Percentiles rank a stretch among this genome's conserved stretches.
Conservation (phyloP, 30 jellyfish, hydroid and myxozoan genomes). For the Cassiopea xamachana region DNA sequence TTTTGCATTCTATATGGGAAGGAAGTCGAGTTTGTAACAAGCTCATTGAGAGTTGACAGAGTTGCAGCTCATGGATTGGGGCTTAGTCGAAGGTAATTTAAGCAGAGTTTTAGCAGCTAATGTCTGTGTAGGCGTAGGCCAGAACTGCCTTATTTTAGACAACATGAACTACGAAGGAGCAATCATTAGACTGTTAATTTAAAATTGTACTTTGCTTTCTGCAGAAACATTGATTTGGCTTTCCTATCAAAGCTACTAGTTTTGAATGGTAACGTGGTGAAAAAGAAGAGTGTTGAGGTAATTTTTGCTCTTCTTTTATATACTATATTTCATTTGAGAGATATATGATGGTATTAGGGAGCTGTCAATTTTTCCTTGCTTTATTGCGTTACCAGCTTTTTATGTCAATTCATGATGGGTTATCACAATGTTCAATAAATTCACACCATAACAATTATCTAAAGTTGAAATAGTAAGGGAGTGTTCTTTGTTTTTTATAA, state of each 20-base stretch:
- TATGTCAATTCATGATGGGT: too few species aligned
- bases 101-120: background rate
- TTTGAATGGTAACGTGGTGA: conserved; percentile 77
- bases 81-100: conserved; percentile 80
- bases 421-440: too few species aligned
- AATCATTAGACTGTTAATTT: too few species aligned
- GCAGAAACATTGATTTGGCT: conserved; percentile 47
- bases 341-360: too few species aligned
- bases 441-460: too few species aligned
- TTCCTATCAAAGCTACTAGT: conserved; percentile 58
- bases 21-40: conserved; percentile 55
- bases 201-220: background rate
- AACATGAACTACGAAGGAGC: background rate
- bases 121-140: background rate
- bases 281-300: conserved; percentile 81
- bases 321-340: background rate
- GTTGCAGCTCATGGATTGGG: conserved; percentile 84
- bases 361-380: too few species aligned
- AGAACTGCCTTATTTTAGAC: background rate
- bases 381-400: too few species aligned
- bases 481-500: too few species aligned
- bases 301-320: background rate
- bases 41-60: conserved; percentile 83
- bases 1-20: conserved; percentile 43
- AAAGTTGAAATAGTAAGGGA: too few species aligned